Conservation (phyloP, 2,888 invertebrate genomes). For the Chymomyza amoena region DNA sequence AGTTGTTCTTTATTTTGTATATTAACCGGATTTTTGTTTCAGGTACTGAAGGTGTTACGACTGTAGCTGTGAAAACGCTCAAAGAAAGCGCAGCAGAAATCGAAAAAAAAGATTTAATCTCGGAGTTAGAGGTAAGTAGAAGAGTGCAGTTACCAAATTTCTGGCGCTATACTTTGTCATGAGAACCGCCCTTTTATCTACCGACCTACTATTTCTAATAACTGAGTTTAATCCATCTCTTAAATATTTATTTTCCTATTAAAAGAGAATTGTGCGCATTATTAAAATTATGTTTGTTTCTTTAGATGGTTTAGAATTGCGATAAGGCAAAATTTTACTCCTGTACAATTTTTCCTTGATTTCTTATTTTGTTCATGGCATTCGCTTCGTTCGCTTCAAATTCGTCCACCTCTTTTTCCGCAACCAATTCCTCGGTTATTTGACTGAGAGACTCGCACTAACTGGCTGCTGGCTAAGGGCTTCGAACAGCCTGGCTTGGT, state of each 20-base stretch:
- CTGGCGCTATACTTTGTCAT: too few species aligned
- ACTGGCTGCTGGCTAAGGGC: conserved; percentile 29
- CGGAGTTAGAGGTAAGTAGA: conserved; percentile 84
- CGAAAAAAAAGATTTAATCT: conserved; percentile 91
- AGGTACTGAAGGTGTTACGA: conserved; percentile 84
- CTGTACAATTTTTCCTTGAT: background rate
- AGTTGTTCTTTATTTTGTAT: background rate
- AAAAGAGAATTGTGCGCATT: too few species aligned
- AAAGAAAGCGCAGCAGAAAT: conserved; percentile 94
- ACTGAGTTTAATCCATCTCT: too few species aligned
- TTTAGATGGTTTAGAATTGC: conserved; percentile 34
- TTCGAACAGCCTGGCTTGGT: conserved; percentile 28
- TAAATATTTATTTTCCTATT: too few species aligned
- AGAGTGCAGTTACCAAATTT: too few species aligned
- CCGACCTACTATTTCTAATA: too few species aligned
- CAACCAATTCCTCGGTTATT: background rate
- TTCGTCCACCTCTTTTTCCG: background rate
- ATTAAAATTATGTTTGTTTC: background rate
- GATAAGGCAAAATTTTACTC: too few species aligned
- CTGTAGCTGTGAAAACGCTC: conserved; percentile 96
- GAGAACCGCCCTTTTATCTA: too few species aligned
- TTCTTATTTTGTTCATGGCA: conserved; percentile 33
- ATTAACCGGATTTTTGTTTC: conserved; percentile 9
- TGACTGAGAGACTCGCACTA: conserved; percentile 36
- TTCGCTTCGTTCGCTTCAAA: conserved; percentile 16